Conservation (phyloP, 2,888 invertebrate genomes). For the Diaperis boleti region DNA sequence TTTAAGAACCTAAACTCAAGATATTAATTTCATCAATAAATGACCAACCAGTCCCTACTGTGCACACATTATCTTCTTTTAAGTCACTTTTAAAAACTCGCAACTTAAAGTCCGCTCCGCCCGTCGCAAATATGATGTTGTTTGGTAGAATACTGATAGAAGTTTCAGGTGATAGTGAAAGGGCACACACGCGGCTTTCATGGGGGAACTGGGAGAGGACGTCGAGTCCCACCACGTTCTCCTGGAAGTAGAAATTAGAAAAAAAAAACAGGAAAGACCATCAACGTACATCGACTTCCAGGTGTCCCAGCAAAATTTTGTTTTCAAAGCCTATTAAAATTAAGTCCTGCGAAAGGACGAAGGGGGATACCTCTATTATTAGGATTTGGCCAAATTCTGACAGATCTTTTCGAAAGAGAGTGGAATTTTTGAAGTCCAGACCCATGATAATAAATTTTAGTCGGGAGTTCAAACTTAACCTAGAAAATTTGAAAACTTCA, state of each 20-base stretch:
- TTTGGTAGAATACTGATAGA: constrained; percentile 72
- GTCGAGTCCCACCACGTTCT: constrained; percentile 69
- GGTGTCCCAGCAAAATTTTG: constrained; percentile 70
- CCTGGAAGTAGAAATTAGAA: constrained; percentile 57
- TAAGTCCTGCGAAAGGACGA: constrained; percentile 75
- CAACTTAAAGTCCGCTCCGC: constrained; percentile 71
- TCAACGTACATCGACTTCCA: constrained; percentile 70
- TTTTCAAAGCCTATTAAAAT: constrained; percentile 72
- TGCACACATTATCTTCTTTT: constrained; percentile 66
- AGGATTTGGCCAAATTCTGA: constrained; percentile 68
- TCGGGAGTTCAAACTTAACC: constrained; percentile 7
- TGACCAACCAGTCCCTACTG: constrained; percentile 58
- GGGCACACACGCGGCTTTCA: neutral
- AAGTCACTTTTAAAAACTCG: constrained; percentile 71
- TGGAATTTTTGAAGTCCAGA: neutral
- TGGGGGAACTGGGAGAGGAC: constrained; percentile 71
- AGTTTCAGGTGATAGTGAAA: constrained; percentile 70
- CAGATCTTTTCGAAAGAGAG: constrained; percentile 66
- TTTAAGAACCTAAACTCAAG: constrained; percentile 67
- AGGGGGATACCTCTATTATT: constrained; percentile 72
- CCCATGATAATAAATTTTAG: neutral
- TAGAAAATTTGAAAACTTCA: neutral
- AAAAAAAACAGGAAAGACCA: neutral
- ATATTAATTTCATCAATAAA: neutral
- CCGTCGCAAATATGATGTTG: constrained; percentile 69